Percentiles rank a stretch among this genome's conserved stretches.
Evolutionary conservation across 2,113 vertebrate species (phyloP).

Genomic region (Phocoena phocoena): DNA sequence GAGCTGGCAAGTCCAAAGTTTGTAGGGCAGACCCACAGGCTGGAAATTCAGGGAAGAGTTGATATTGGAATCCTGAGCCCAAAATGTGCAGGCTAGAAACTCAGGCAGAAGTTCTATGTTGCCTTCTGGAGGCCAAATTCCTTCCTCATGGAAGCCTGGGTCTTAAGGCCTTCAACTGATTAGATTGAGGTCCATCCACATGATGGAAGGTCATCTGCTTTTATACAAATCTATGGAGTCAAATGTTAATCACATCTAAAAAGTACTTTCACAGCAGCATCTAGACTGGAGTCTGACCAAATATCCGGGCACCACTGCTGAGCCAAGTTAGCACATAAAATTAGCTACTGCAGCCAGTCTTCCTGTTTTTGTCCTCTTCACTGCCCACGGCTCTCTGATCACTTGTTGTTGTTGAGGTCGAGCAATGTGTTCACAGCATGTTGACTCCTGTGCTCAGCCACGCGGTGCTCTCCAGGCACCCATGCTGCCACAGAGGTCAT

Average conservation of each 20-base stretch:
- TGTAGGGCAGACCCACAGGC: neutral
- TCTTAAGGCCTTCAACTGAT: neutral
- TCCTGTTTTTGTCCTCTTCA: neutral
- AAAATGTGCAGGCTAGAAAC: neutral
- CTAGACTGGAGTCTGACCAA: neutral
- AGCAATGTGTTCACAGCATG: neutral
- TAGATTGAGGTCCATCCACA: neutral
- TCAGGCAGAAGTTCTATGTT: neutral
- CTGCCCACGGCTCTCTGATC: fast-evolving
- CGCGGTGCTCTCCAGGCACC: neutral
- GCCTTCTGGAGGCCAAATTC: neutral
- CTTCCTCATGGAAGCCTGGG: neutral
- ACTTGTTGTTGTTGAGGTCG: neutral
- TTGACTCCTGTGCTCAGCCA: neutral
- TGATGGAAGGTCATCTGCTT: neutral
- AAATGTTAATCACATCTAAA: neutral
- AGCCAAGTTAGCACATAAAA: neutral
- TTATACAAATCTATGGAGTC: neutral
- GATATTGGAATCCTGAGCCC: neutral
- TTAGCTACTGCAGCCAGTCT: neutral
- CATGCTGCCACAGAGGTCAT: neutral
- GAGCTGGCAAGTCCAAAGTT: neutral
- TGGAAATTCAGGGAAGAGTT: neutral
- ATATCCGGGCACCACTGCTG: neutral
- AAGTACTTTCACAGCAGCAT: neutral